These are phyloP conservation scores for Drosophila erecta DNA, from an alignment of 1,140 invertebrate genomes.

Conservation along the genomic window DNA sequence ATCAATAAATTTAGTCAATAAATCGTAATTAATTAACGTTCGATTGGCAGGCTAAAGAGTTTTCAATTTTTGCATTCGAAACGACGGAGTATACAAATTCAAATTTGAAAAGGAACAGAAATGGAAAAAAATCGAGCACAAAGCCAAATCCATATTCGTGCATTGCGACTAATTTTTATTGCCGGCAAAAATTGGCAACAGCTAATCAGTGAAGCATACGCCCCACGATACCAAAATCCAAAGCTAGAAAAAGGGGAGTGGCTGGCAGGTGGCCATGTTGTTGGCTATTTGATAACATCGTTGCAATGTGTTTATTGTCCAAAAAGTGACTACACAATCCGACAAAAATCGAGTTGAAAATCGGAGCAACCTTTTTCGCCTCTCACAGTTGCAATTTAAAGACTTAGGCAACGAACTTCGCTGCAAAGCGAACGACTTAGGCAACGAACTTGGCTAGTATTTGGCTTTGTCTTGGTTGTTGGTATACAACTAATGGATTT, in stretches of 20 bases:
- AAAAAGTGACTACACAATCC: constrained; percentile 76
- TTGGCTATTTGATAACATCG: constrained; percentile 72
- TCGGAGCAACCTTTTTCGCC: constrained; percentile 54
- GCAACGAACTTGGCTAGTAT: constrained; percentile 46
- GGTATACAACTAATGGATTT: not conserved
- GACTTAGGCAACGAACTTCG: constrained; percentile 56
- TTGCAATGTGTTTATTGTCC: constrained; percentile 79
- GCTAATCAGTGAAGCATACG: constrained; percentile 75
- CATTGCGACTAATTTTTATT: constrained; percentile 78
- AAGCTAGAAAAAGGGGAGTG: constrained; percentile 60
- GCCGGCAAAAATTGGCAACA: constrained; percentile 76
- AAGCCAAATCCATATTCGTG: constrained; percentile 67
- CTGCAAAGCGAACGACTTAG: constrained; percentile 36
- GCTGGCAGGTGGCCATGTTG: constrained; percentile 69
- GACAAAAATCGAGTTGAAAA: constrained; percentile 45
- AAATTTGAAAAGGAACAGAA: constrained; percentile 47
- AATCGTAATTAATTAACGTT: constrained; percentile 83
- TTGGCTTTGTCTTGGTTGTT: not conserved
- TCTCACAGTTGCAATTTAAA: constrained; percentile 38
- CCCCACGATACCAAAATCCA: constrained; percentile 39
- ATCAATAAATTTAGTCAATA: constrained; percentile 83
- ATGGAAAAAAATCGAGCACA: constrained; percentile 29
- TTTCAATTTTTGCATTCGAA: constrained; percentile 55
- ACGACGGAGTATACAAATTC: constrained; percentile 20
- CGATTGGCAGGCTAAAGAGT: constrained; percentile 59